Evolutionary conservation across 2,888 invertebrate species (phyloP), one percentile per base, ranked within the genome.

Genomic region (Trichogramma evanescens): DNA sequence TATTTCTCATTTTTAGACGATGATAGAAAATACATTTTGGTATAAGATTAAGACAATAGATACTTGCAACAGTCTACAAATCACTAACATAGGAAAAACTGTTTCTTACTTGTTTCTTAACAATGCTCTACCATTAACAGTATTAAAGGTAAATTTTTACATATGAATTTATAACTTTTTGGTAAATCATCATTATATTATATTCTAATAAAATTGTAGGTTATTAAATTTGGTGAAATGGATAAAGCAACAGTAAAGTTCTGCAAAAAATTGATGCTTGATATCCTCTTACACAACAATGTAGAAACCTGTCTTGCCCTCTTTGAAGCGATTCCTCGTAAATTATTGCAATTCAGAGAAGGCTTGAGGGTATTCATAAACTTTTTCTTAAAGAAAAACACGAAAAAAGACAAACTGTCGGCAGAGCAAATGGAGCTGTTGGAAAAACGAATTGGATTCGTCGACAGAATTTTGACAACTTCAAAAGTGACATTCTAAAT

Each of bases 21-120:
- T 90, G 0, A 85, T 93, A 62, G 94, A 96, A 76, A 96, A 87
- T 77, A 84, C 89, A 0, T 76, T 93, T 6, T 97, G 96, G 96
- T 96, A 97, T 77, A 91, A 91, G 73, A 84, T 96, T 38, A 92
- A 93, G 73, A 88, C 89, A 45, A 76, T 96, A 48, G 83, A 86
- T 8, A 80, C 81, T 3, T 81, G 89, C 54, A 81, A 83, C 0
- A 82, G 83, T 56, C 80, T 79, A 8, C 86, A 89, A 70, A 77
- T 88, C 50, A 81, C 83, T 0, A 93, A 95, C 76, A 78, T 97
- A 66, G 90, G 91, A 0, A 85, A 87, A 73, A 84, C 95, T 63
- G 77, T 94, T 5, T 84, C 85, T 5, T 87, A 92, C 72, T 79
- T 96, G n/a, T 86, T 96, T 59, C 80, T 89, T 61, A 85, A 88